Evolutionary conservation across 2,888 invertebrate species (phyloP), one percentile per base, ranked within the genome.

Genomic region (Spatulosminthurus flaviceps): DNA sequence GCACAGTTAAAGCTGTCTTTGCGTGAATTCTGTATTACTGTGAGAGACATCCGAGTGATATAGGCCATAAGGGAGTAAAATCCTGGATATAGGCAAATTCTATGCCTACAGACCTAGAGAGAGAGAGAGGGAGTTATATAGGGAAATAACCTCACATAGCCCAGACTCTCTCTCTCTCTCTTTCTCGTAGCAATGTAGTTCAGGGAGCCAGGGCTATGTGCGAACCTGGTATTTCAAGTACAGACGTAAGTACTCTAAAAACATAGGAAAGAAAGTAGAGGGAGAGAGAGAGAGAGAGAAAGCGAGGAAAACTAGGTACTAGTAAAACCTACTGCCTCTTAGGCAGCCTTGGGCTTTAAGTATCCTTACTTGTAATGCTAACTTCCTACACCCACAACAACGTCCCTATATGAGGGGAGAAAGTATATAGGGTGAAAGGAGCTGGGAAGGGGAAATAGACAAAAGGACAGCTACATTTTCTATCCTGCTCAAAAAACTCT

Each of bases 61-160:
- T 51, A 51, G n/a, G 9, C 51, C 51, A 51, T 51, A 51, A 4
- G n/a, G 51, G 51, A n/a, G 51, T 13, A 51, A 51, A 51, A 51
- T 51, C 5, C n/a, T n/a, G 51, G 5, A 51, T 19, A 4, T 51
- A n/a, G 2, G 16, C 19, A 51, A 51, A 19, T 51, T 5, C 51
- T 51, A 51, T 51, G 51, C 16, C 51, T 19, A 51, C 51, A 51
- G 16, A 51, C 51, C n/a, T n/a, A n/a, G n/a, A n/a, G n/a, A n/a
- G n/a, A n/a, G n/a, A n/a, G n/a, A n/a, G n/a, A n/a, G n/a, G n/a
- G 9, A 51, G 16, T 51, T 19, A 13, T 51, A 51, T 51, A n/a
- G 51, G 51, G 9, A 51, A 51, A 51, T 51, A 51, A 51, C 51
- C 51, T 51, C 51, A 64, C 64, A 64, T 64, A 11, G 26, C 64